Percentiles rank a stretch among this genome's conserved stretches.
phyloP scores from a whole-genome alignment of 2,113 vertebrate genomes.

The Pholis gunnellus region DNA sequence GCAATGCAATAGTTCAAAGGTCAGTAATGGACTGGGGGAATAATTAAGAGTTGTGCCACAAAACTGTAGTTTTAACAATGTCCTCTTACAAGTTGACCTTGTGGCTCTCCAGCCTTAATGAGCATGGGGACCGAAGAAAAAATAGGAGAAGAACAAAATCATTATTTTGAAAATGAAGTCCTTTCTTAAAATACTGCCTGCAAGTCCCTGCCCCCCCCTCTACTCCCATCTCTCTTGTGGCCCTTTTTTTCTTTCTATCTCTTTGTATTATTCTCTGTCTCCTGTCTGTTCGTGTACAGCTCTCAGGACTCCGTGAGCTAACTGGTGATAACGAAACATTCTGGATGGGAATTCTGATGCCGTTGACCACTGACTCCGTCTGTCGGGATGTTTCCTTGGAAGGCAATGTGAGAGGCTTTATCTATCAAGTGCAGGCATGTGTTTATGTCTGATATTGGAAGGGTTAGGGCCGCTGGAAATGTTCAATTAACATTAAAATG shows the following conservation, averaged over 20 bases:
- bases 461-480: conserved; percentile 71
- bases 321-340: conserved; percentile 53
- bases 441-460: conserved; percentile 72
- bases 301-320: conserved; percentile 43
- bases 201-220: neutral
- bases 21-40: conserved; percentile 59
- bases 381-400: conserved; percentile 51
- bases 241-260: conserved; percentile 15
- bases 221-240: conserved; percentile 19
- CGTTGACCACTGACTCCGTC: conserved; percentile 64
- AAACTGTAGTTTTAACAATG: conserved; percentile 55
- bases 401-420: conserved; percentile 71
- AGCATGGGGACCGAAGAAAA: conserved; percentile 33
- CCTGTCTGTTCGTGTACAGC: conserved; percentile 24
- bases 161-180: conserved; percentile 47
- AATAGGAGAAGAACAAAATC: conserved; percentile 28
- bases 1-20: conserved; percentile 60
- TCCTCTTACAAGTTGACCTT: conserved; percentile 65
- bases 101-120: conserved; percentile 58
- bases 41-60: conserved; percentile 65
- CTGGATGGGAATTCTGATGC: conserved; percentile 59
- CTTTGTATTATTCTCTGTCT: conserved; percentile 3
- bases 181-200: conserved; percentile 43
- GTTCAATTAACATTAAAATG: conserved; percentile 82
- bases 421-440: conserved; percentile 78